A percentile compares a stretch with the other conserved stretches of the same genome.
Conservation (phyloP, 1,140 invertebrate genomes). For the Scaptomyza montana region DNA sequence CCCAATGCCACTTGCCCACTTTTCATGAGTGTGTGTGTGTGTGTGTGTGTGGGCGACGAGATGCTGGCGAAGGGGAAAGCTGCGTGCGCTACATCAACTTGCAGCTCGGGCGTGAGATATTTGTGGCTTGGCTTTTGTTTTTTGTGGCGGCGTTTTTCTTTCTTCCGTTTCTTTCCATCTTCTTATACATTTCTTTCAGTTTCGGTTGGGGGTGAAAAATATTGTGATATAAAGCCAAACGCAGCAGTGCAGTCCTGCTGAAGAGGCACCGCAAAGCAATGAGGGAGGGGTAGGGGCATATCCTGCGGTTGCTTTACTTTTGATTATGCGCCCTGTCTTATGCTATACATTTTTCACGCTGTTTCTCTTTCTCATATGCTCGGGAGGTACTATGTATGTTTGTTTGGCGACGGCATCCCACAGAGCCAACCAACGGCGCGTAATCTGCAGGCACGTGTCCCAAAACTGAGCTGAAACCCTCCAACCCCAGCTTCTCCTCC, state of each 20-base stretch:
- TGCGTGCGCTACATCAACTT: constrained; percentile 60
- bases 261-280: not conserved
- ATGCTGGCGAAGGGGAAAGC: not conserved
- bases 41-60: too few species aligned
- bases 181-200: not conserved
- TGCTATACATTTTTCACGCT: constrained; percentile 77
- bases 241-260: not conserved
- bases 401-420: constrained; percentile 37
- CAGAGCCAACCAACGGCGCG: constrained; percentile 39
- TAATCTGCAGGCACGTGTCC: constrained; percentile 67
- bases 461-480: not conserved
- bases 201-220: not conserved
- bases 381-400: too few species aligned
- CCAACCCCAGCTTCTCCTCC: not conserved
- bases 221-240: constrained; percentile 10
- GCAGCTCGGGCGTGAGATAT: constrained; percentile 59
- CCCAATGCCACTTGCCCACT: constrained; percentile 23
- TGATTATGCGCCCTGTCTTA: constrained; percentile 81
- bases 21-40: not conserved
- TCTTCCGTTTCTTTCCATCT: not conserved
- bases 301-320: constrained; percentile 56
- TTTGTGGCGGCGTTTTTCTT: constrained; percentile 19
- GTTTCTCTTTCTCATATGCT: constrained; percentile 38
- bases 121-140: constrained; percentile 52
- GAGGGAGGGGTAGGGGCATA: not conserved